Base-by-base conservation (phyloP, 1,140 invertebrate species). In the Lineus longissimus region DNA sequence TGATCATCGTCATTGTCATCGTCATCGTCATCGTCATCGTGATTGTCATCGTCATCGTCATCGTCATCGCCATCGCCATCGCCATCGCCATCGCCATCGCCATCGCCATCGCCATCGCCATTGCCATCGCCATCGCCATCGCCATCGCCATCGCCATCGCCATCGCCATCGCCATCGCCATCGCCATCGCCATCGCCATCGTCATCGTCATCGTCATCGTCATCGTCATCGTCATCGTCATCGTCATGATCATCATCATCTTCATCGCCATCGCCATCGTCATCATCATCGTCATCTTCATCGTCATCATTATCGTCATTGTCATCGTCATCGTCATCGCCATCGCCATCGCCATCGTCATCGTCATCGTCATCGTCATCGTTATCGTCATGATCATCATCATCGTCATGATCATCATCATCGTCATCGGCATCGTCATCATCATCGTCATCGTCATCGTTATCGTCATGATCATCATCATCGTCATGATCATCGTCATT, bases 291-390 rank as follows among this genome's bases (percentile, higher is more conserved):
- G 23, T 40, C 31, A 41, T 40, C 57, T 7, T 59, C 57, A n/a
- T 59, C 57, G n/a, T 59, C 57, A 1, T 59, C 57, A 40, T 59
- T 40, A 17, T 59, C 57, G 13, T 59, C 57, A 17, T 59, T 40
- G 22, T 59, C 57, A 59, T 59, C 57, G 43, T 40, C 57, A 59
- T 41, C 57, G 43, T 41, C 57, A 59, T 31, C 31, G 43, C 15
- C 57, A 59, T 59, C 57, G 43, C 13, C 2, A 41, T 2, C 57
- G 41, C n/a, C 41, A 43, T n/a, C 11, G 41, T 43, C n/a, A 13
- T 13, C 41, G 11, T 43, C n/a, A 13, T 13, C n/a, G 41, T n/a
- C 41, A 13, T 43, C 41, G n/a, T 43, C 41, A n/a, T 43, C 41
- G 41, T 43, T 43, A n/a, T 43, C 41, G n/a, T n/a, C n/a, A n/a